phyloP scores from a whole-genome alignment of 2,888 invertebrate genomes.

The Anthophora plumipes region DNA sequence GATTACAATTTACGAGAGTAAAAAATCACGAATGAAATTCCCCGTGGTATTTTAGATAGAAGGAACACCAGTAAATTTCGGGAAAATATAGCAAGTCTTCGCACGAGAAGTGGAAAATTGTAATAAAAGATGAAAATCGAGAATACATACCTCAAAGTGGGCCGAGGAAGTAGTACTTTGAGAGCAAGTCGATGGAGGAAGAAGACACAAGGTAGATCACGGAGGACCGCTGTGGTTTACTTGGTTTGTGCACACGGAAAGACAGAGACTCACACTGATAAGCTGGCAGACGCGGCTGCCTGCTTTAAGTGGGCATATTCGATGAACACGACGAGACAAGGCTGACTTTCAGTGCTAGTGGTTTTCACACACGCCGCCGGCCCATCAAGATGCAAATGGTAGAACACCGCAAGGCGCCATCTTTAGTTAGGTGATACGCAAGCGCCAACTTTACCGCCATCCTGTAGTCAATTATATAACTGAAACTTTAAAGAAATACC shows the following conservation, averaged over 20 bases:
- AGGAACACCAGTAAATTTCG: slow-evolving; percentile 13
- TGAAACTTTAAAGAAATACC: background rate
- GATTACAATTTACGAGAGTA: background rate
- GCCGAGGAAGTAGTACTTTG: slow-evolving; percentile 22
- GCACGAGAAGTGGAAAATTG: background rate
- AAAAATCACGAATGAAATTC: background rate
- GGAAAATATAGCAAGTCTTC: background rate
- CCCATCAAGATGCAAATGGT: slow-evolving; percentile 57
- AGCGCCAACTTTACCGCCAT: background rate
- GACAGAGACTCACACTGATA: slow-evolving; percentile 40
- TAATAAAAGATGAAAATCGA: background rate
- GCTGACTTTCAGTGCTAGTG: slow-evolving; percentile 47
- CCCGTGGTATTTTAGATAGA: background rate
- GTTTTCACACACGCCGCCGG: slow-evolving; percentile 59
- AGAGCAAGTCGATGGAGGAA: slow-evolving; percentile 38
- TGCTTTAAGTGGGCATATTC: slow-evolving; percentile 59
- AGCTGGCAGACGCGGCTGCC: slow-evolving; percentile 42
- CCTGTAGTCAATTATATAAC: background rate
- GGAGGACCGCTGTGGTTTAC: slow-evolving; percentile 19
- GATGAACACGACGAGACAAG: slow-evolving; percentile 34
- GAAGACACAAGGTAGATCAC: slow-evolving; percentile 53
- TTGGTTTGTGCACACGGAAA: slow-evolving; percentile 49
- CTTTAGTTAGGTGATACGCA: slow-evolving; percentile 31
- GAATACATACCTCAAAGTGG: slow-evolving; percentile 50
- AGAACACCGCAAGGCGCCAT: slow-evolving; percentile 56